A percentile compares a stretch with the other conserved stretches of the same genome.
Evolutionary conservation across 2,888 invertebrate species (phyloP).

Genomic region (Zygaena filipendulae): DNA sequence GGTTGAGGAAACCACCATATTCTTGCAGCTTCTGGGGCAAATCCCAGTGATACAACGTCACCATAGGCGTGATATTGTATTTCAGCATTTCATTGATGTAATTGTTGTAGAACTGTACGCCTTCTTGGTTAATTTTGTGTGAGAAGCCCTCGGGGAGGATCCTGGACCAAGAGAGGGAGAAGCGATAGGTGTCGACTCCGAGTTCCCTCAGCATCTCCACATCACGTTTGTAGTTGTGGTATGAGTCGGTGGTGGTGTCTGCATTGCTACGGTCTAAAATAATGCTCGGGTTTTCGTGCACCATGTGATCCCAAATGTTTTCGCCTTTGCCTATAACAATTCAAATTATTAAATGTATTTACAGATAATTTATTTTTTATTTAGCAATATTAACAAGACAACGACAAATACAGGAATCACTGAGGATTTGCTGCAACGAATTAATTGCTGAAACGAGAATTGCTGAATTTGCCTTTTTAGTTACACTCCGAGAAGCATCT

Average conservation of each 20-base stretch:
- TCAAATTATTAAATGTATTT: too few species aligned
- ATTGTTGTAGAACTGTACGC: conserved; percentile 62
- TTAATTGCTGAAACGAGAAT: too few species aligned
- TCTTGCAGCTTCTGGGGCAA: conserved; percentile 40
- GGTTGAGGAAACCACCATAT: conserved; percentile 42
- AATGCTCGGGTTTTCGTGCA: conserved; percentile 22
- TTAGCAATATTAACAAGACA: too few species aligned
- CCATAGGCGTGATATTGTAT: conserved; percentile 39
- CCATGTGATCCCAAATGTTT: conserved; percentile 68
- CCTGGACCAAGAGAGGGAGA: conserved; percentile 71
- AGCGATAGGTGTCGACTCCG: conserved; percentile 60
- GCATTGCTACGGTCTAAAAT: conserved; percentile 54
- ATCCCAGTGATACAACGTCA: too few species aligned
- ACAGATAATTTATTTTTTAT: too few species aligned
- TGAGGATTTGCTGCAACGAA: too few species aligned
- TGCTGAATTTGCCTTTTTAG: too few species aligned
- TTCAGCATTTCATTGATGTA: conserved; percentile 57
- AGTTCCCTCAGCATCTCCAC: conserved; percentile 52
- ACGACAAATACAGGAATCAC: too few species aligned
- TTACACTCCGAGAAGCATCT: too few species aligned
- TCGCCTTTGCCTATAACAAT: conserved; percentile 70
- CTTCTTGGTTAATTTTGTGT: conserved; percentile 52
- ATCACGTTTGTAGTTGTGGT: conserved; percentile 68
- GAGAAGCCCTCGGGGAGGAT: conserved; percentile 53
- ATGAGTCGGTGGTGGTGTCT: conserved; percentile 74